Conservation (phyloP, 2,797 vertebrate genomes). For the Salmo trutta region DNA sequence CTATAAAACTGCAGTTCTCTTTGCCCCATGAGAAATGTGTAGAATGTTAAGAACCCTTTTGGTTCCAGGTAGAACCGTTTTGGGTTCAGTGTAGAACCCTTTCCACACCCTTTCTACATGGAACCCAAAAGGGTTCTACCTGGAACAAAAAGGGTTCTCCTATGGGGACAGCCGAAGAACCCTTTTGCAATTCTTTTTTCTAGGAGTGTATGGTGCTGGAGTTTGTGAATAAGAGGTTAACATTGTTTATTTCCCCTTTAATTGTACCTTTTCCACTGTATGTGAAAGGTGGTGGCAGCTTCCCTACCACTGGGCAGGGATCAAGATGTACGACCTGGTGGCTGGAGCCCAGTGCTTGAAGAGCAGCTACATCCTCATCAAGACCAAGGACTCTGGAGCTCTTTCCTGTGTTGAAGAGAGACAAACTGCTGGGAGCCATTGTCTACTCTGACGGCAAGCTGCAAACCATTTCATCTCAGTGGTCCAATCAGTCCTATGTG, state of each 20-base stretch:
- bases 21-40: no score
- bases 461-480: neutral
- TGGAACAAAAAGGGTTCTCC: no score
- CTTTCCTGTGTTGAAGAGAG: constrained; percentile 95
- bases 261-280: neutral
- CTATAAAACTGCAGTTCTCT: no score
- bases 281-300: constrained; percentile 93
- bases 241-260: neutral
- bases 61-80: no score
- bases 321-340: constrained; percentile 92
- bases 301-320: constrained; percentile 66
- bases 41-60: no score
- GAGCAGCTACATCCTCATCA: constrained; percentile 92
- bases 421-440: constrained; percentile 91
- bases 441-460: constrained; percentile 95
- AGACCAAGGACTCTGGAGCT: constrained; percentile 87
- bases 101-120: no score
- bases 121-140: no score
- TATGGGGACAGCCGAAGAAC: no score
- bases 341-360: constrained; percentile 90
- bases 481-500: neutral
- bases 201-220: neutral
- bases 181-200: no score
- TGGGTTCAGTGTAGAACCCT: no score
- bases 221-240: neutral